Evolutionary conservation across 2,113 vertebrate genomes (phyloP).

Genomic region (Vireo altiloquus): DNA sequence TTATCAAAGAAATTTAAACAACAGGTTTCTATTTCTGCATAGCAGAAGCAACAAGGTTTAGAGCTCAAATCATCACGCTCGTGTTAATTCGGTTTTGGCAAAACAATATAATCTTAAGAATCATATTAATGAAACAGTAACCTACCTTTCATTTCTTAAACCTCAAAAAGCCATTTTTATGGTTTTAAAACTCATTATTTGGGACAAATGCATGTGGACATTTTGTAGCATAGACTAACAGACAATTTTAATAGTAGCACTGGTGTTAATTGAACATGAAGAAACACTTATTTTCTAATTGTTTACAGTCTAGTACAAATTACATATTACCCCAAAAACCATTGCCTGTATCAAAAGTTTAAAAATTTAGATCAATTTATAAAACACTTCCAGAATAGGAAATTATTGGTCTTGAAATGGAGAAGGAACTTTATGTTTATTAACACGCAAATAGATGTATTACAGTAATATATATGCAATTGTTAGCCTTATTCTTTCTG

Average conservation of each 20-base stretch:
- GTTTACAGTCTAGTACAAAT: slow-evolving; percentile 54
- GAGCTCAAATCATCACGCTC: slow-evolving; percentile 44
- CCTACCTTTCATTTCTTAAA: not conserved
- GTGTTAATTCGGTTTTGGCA: slow-evolving; percentile 63
- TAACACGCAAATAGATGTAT: not conserved
- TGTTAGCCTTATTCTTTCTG: not conserved
- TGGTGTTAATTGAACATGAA: slow-evolving; percentile 37
- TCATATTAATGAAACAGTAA: slow-evolving; percentile 17
- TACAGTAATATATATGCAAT: not conserved
- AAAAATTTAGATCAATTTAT: slow-evolving; percentile 54
- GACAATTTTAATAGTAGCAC: slow-evolving; percentile 21
- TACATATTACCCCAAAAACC: slow-evolving; percentile 39
- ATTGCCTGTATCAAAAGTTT: slow-evolving; percentile 67
- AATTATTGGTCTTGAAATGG: not conserved
- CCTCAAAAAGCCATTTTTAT: not conserved
- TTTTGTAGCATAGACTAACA: not conserved
- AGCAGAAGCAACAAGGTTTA: slow-evolving; percentile 72
- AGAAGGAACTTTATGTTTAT: not conserved
- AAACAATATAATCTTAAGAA: not conserved
- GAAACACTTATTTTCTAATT: slow-evolving; percentile 17
- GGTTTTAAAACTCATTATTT: not conserved
- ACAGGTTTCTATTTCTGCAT: slow-evolving; percentile 69
- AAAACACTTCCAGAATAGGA: slow-evolving; percentile 40
- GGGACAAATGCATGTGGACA: not conserved
- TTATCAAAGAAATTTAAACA: slow-evolving; percentile 67